Conservation (phyloP, 2,113 vertebrate species). For the Forbesichthys agassizii region DNA sequence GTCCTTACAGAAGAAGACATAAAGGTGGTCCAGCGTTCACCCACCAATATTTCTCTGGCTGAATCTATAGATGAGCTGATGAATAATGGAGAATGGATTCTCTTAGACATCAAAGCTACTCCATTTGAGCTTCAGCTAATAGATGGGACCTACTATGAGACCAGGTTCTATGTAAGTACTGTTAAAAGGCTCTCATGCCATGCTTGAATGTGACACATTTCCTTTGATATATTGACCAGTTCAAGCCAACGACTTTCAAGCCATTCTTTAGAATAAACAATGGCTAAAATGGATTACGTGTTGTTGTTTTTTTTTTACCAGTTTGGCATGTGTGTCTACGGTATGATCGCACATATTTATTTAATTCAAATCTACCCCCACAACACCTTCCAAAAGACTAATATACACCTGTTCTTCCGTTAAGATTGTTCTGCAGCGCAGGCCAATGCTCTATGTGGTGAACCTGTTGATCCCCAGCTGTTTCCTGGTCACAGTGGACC, state of each 20-base stretch:
- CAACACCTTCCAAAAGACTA: too few species aligned
- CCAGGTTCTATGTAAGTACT: conserved; percentile 30
- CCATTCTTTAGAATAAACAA: too few species aligned
- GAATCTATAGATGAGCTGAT: conserved; percentile 26
- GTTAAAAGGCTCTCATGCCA: neutral
- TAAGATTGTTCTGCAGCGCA: conserved; percentile 64
- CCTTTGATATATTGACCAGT: too few species aligned
- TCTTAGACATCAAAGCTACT: conserved; percentile 26
- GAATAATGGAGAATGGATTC: conserved; percentile 75
- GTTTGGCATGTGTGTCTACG: too few species aligned
- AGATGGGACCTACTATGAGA: conserved; percentile 17
- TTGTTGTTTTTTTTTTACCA: too few species aligned
- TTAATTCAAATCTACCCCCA: too few species aligned
- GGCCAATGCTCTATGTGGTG: conserved; percentile 73
- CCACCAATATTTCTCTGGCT: conserved; percentile 8
- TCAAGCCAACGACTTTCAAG: too few species aligned
- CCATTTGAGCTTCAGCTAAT: neutral
- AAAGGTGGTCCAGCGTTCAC: conserved; percentile 9
- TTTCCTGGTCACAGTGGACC: conserved; percentile 75
- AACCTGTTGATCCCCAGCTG: conserved; percentile 79
- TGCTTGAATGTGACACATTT: neutral
- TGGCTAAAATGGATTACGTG: too few species aligned
- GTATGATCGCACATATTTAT: too few species aligned
- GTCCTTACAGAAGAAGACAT: conserved; percentile 28
- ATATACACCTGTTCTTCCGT: too few species aligned